Base-by-base conservation (phyloP, 2,888 invertebrate species). In the Nebria salina region DNA sequence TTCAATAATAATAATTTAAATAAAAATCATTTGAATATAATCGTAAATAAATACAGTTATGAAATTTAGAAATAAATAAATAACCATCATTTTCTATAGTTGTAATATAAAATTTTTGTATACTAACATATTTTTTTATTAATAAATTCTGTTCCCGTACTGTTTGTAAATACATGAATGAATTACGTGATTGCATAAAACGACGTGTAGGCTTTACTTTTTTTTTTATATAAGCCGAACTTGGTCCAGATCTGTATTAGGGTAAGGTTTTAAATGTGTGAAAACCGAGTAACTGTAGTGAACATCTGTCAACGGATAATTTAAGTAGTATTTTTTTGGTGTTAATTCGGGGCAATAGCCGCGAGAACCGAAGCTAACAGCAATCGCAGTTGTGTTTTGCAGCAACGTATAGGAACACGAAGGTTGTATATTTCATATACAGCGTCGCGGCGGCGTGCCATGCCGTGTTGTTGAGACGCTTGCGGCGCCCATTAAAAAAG, bases 401-500 rank as follows among this genome's bases (percentile, higher is more conserved):
- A 54, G 54, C 13, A 54, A 7, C 54, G 54, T 8, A 43, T 9
- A 43, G 7, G 43, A 54, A 54, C 54, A 54, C 6, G 54, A 13
- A 11, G 54, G 54, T 54, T 54, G 8, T 54, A 54, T 54, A 54
- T 54, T 54, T 54, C 54, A 54, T 7, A 54, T 54, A 54, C 54
- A 54, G 54, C 54, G 54, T 54, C 54, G 43, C 1, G 43, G 43
- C 43, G 43, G 43, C 43, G 13, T 54, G 54, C 54, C 54, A 4
- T 54, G 54, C 54, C 54, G 54, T 54, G 54, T 7, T 54, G 54
- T 54, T 54, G 54, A 54, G 54, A 54, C 54, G 54, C 54, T 54
- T 54, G 13, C 66, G 76, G 15, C 76, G 65, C 34, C 41, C 34
- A 26, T 65, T 66, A 25, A 26, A 73, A 20, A 72, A 72, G 26